A percentile compares a stretch with the other conserved stretches of the same genome.
phyloP scores from a whole-genome alignment of 2,888 invertebrate species.

The Pristionchus arcanus region DNA sequence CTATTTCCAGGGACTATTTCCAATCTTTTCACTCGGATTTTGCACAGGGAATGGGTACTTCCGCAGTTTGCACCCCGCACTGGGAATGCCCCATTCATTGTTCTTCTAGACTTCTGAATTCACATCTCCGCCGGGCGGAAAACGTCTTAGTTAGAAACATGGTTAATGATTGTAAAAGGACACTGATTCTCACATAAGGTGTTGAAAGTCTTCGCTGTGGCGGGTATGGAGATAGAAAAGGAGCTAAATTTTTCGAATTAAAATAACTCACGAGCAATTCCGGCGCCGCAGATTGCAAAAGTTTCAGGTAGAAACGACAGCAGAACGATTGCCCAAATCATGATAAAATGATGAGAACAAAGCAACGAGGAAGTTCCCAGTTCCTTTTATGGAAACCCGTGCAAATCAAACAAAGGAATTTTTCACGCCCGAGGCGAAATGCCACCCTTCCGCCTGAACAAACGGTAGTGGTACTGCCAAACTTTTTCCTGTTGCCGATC shows the following conservation, averaged over 20 bases:
- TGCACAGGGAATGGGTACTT: background rate
- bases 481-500: background rate
- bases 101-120: too few species aligned
- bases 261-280: background rate
- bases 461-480: background rate
- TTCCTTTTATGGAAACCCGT: background rate
- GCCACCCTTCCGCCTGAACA: background rate
- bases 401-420: background rate
- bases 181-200: too few species aligned
- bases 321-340: background rate
- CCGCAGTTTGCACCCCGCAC: too few species aligned
- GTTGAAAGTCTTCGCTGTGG: too few species aligned
- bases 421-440: background rate
- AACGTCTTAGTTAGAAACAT: too few species aligned
- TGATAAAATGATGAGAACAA: background rate
- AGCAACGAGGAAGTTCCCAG: slow-evolving; percentile 18
- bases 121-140: too few species aligned
- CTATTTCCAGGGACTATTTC: background rate
- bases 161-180: too few species aligned
- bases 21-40: background rate
- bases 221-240: too few species aligned
- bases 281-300: background rate
- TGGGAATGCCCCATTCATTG: background rate
- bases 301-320: background rate
- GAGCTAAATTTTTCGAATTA: too few species aligned